Evolutionary conservation across 2,888 invertebrate genomes (phyloP), one percentile per base, ranked within the genome.

Genomic region (Pollenia griseotomentosa): DNA sequence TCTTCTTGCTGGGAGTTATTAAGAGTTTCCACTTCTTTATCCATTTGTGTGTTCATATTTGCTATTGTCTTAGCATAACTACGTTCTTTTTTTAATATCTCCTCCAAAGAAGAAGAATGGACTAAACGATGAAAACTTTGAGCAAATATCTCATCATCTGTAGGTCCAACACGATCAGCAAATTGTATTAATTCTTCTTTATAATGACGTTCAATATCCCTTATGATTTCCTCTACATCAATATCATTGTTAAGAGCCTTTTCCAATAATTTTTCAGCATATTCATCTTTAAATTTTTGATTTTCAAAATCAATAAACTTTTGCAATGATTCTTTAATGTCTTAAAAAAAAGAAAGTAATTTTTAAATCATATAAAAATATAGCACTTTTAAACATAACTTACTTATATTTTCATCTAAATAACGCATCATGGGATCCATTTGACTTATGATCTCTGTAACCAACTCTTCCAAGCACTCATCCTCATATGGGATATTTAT

Each of bases 11-110:
- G 98, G 75, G 97, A 96, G 89, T 95, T 94, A 46, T 96, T 96
- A 6, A 97, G 93, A 73, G 95, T 94, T 85, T 95, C 94, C 33
- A 97, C 95, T 91, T 96, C 96, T 48, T 95, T 95, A 91, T 97
- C 96, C 91, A 97, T 96, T 89, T 96, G 95, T 85, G 96, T 94
- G 65, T 96, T 95, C 90, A 97, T 95, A 90, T 96, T 96, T 77
- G 96, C 95, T 19, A 98, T 96, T 55, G 96, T 96, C 90, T 96
- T 95, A 0, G 98, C 97, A 93, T 97, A 97, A 14, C 96, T 95
- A 91, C 97, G 97, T 93, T 99, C 98, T 51, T 97, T 96, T 90
- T 97, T 97, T 23, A 99, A 94, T 91, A 99, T 97, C 0, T 97
- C 97, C 91, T 98, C 97, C 40, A 98, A 94, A 0, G 97, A 97